Percentiles rank a stretch among this genome's conserved stretches.
Conservation (phyloP, 2,797 vertebrate species). For the Erpetoichthys calabaricus region DNA sequence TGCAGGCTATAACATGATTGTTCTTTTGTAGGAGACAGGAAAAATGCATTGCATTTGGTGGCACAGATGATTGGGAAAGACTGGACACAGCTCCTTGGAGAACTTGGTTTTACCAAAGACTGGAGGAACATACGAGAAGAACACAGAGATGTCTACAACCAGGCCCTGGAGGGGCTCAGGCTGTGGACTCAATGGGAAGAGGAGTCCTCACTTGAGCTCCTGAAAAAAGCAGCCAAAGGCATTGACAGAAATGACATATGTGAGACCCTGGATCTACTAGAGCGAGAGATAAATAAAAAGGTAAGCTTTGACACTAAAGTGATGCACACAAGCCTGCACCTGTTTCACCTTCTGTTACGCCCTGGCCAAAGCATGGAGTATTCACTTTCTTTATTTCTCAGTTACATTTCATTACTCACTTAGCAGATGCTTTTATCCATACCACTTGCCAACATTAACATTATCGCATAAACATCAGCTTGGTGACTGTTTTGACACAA, state of each 20-base stretch:
- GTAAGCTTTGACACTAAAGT: not conserved
- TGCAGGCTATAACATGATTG: not conserved
- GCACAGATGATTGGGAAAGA: not conserved
- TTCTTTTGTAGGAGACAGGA: constrained; percentile 20
- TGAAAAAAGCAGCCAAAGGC: not conserved
- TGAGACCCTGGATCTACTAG: not conserved
- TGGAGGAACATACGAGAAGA: not conserved
- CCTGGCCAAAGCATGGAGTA: no score
- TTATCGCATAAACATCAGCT: no score
- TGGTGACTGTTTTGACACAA: no score
- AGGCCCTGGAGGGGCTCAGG: constrained; percentile 1
- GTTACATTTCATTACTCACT: no score
- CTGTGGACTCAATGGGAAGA: constrained; percentile 1
- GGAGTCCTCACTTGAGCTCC: not conserved
- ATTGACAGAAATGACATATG: not conserved
- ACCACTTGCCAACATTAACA: no score
- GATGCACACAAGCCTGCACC: no score
- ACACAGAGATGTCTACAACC: not conserved
- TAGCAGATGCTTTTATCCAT: no score
- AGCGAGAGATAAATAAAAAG: not conserved
- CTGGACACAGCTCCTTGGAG: not conserved
- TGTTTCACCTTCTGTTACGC: no score
- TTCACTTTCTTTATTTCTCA: no score
- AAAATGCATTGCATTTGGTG: not conserved
- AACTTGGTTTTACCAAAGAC: constrained; percentile 2